These are phyloP conservation scores for Emys orbicularis DNA, from an alignment of 2,797 vertebrate species.

Conservation along the genomic window DNA sequence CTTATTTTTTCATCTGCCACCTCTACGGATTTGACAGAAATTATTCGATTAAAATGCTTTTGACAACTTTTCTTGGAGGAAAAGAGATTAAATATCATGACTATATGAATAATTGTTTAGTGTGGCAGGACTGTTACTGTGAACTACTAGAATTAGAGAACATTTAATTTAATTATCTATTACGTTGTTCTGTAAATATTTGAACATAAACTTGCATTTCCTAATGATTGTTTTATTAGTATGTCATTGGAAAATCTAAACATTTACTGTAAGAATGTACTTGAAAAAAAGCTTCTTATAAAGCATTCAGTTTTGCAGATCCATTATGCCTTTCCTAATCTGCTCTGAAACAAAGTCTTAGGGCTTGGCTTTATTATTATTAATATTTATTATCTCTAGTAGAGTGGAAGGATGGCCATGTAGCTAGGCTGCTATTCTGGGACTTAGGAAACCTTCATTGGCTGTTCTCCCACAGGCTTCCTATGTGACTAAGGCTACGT, in stretches of 20 bases:
- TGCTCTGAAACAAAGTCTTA: constrained; percentile 29
- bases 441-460: background rate
- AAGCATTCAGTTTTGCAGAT: constrained; percentile 44
- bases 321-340: constrained; percentile 38
- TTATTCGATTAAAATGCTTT: background rate
- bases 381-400: constrained; percentile 28
- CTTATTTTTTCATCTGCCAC: background rate
- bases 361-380: constrained; percentile 11
- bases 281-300: constrained; percentile 57
- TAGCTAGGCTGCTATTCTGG: background rate
- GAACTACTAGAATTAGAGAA: background rate
- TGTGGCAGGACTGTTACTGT: background rate
- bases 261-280: constrained; percentile 32
- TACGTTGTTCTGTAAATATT: constrained; percentile 44
- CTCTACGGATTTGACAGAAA: constrained; percentile 14
- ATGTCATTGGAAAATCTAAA: constrained; percentile 56
- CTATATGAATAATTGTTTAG: constrained; percentile 5
- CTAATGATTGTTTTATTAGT: constrained; percentile 52
- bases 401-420: background rate
- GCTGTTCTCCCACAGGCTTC: background rate
- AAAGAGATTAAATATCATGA: background rate
- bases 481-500: background rate
- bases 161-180: constrained; percentile 29
- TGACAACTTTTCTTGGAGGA: background rate
- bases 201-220: constrained; percentile 47